Percentiles rank a stretch among this genome's conserved stretches.
Evolutionary conservation across 2,797 vertebrate genomes (phyloP).

Genomic region (Dendrocincla fuliginosa): DNA sequence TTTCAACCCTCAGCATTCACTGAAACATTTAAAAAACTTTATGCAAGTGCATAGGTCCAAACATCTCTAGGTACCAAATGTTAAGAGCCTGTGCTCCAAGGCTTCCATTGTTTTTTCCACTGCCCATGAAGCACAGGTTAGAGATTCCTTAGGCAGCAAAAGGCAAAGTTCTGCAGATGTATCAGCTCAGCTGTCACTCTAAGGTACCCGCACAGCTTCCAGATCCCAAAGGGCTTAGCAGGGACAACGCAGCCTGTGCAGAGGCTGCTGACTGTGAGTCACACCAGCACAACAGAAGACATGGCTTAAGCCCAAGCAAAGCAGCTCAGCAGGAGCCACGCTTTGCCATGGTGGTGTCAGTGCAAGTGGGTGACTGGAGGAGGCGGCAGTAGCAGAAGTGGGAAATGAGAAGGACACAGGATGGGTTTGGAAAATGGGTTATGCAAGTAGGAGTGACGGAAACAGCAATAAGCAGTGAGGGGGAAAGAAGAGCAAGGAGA

Average conservation of each 20-base stretch:
- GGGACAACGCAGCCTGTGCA: neutral
- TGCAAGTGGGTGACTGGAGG: neutral
- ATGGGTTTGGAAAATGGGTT: neutral
- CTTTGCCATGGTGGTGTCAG: neutral
- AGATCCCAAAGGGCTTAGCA: neutral
- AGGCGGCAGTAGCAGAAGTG: neutral
- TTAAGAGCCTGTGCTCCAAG: rapidly evolving
- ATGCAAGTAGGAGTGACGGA: neutral
- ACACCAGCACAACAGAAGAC: neutral
- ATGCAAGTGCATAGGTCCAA: neutral
- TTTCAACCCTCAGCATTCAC: neutral
- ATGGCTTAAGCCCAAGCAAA: neutral
- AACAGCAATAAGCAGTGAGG: neutral
- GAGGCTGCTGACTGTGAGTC: neutral
- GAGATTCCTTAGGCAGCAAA: neutral
- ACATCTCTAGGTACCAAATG: neutral
- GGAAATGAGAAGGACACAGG: neutral
- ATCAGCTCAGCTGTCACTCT: neutral
- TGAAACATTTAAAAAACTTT: neutral
- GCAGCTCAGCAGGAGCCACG: neutral
- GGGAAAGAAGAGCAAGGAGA: neutral
- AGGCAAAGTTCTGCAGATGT: neutral
- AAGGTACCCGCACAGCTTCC: neutral
- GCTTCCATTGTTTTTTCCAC: neutral
- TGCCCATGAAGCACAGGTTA: neutral